phyloP scores from a whole-genome alignment of 2,797 vertebrate species.

The Capromys pilorides region DNA sequence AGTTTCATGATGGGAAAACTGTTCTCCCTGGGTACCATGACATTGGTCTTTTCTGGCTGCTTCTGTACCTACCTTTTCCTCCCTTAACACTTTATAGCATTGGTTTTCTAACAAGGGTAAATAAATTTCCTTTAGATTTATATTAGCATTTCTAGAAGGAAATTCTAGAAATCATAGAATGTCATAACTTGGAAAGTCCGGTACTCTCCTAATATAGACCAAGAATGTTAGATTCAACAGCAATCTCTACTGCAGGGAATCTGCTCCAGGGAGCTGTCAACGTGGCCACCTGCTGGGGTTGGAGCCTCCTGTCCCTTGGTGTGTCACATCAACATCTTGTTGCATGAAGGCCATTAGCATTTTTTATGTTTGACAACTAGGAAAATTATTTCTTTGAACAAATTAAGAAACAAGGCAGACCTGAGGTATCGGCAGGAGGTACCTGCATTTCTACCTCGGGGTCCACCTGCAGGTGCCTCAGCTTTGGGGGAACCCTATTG shows the following conservation, averaged over 20 bases:
- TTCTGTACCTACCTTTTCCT: background rate
- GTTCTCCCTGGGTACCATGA: background rate
- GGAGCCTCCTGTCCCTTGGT: background rate
- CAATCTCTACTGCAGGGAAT: background rate
- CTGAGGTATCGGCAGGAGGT: background rate
- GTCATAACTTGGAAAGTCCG: background rate
- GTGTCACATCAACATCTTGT: background rate
- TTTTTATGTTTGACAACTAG: conserved; percentile 3
- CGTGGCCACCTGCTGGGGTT: background rate
- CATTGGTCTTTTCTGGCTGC: background rate
- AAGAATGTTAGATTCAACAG: background rate
- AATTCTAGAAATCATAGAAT: conserved; percentile 12
- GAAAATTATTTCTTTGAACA: background rate
- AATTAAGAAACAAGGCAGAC: background rate
- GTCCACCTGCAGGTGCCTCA: background rate
- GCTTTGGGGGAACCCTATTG: background rate
- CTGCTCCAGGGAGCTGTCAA: background rate
- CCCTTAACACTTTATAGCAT: background rate
- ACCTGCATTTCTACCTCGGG: background rate
- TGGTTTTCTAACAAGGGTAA: background rate
- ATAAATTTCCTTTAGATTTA: background rate
- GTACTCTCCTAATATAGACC: background rate
- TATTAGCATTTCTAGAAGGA: background rate
- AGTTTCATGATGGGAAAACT: background rate
- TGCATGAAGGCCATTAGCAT: background rate